Evolutionary conservation across 2,888 invertebrate genomes (phyloP), one percentile per base, ranked within the genome.

Genomic region (Diarsia dahlii): DNA sequence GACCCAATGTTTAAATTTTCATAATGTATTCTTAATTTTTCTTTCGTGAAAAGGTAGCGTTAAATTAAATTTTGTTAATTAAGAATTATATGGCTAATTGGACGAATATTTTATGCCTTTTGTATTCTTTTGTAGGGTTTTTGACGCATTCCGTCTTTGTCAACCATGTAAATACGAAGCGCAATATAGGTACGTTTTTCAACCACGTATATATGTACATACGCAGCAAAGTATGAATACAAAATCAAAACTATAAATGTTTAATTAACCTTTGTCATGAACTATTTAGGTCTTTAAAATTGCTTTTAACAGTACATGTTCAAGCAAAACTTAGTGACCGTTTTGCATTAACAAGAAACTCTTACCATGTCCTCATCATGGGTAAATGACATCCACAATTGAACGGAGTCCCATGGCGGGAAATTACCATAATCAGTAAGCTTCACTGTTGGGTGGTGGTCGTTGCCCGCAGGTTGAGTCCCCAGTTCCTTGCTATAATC

Each of bases 351-450:
- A 65, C 28, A 45, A 48, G 5, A 6, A 69, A 76, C 68, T 82
- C 60, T 63, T 60, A 73, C 52, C n/a, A 46, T 39, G 28, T 28
- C 58, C 39, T 67, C 56, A 68, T 62, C 60, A 72, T 34, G 23
- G 23, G 20, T 15, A 66, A 81, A 81, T 69, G 56, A 71, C 60
- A 71, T 71, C n/a, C 64, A 71, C 34, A 46, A 74, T 66, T 65
- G 58, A 72, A 77, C n/a, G 73, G 54, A 74, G 72, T 74, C 60
- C 77, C 80, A 74, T 70, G 65, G 76, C 56, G 28, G 71, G 56
- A 79, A 75, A 86, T 86, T 85, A 85, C 71, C 85, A 87, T 87
- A 86, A 86, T 86, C 79, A 82, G 72, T 68, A 54, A 68, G 67
- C 71, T 75, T 77, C 63, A 71, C 76, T 34, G 39, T 75, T 46